Evolutionary conservation across 2,797 vertebrate species (phyloP).

Genomic region (Aselliscus stoliczkanus): DNA sequence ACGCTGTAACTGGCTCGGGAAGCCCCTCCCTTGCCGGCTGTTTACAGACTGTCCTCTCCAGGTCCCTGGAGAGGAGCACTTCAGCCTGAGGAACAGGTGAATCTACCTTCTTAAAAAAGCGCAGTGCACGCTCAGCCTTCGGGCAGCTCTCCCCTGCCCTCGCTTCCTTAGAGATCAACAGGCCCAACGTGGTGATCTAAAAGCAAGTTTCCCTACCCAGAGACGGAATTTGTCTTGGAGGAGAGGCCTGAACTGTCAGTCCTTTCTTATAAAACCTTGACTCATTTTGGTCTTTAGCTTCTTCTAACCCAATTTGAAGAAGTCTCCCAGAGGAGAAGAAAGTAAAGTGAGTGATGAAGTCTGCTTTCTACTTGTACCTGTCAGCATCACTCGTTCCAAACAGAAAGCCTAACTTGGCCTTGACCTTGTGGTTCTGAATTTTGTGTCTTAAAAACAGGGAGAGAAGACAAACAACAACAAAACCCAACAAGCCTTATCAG

Average conservation of each 20-base stretch:
- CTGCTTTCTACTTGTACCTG: not conserved
- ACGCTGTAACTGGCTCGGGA: not conserved
- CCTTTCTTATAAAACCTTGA: not conserved
- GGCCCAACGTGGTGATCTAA: not conserved
- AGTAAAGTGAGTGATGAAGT: not conserved
- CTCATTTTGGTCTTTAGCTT: not conserved
- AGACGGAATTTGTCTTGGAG: not conserved
- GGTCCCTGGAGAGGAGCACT: not conserved
- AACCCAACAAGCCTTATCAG: not conserved
- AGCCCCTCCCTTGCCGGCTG: not conserved
- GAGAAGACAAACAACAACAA: not conserved
- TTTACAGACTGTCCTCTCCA: not conserved
- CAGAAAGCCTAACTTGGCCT: not conserved
- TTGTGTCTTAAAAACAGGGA: not conserved
- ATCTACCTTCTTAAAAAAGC: not conserved
- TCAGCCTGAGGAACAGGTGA: not conserved
- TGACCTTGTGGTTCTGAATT: not conserved
- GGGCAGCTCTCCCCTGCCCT: not conserved
- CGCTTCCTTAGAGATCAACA: not conserved
- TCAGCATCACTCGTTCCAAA: not conserved
- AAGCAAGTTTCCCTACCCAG: not conserved
- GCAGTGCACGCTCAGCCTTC: not conserved
- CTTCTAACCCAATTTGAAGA: not conserved
- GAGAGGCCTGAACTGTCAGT: not conserved
- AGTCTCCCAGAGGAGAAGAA: not conserved